Evolutionary conservation across 2,797 vertebrate genomes (phyloP).

Genomic region (Pseudomugil tenellus): DNA sequence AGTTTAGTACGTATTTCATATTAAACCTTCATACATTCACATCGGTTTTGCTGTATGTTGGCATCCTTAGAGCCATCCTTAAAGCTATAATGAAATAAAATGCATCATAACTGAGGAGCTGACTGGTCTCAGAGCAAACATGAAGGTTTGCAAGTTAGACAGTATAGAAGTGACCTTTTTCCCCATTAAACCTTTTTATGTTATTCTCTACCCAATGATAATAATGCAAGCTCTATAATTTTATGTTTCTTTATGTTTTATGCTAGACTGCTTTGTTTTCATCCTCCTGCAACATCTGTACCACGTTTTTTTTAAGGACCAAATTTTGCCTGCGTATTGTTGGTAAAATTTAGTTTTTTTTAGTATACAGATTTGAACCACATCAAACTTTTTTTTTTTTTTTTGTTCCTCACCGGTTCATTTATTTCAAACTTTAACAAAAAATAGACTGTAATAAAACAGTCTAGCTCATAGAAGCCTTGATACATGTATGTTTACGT

Average conservation of each 20-base stretch:
- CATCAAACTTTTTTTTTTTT: slow-evolving; percentile 1
- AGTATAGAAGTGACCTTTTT: slow-evolving; percentile 45
- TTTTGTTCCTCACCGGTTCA: not conserved
- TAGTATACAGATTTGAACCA: slow-evolving; percentile 35
- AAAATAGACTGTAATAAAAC: slow-evolving; percentile 7
- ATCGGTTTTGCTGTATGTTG: slow-evolving; percentile 8
- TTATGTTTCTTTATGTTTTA: slow-evolving; percentile 39
- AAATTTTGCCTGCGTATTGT: slow-evolving; percentile 58
- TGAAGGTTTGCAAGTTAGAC: slow-evolving; percentile 45
- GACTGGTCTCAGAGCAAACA: slow-evolving; percentile 25
- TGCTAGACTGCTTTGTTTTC: slow-evolving; percentile 42
- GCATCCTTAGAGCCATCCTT: slow-evolving; percentile 21
- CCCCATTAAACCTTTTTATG: slow-evolving; percentile 12
- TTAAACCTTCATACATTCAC: slow-evolving; percentile 8
- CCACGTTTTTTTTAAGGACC: slow-evolving; percentile 50
- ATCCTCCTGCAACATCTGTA: slow-evolving; percentile 44
- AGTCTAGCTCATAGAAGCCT: not conserved
- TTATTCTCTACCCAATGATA: slow-evolving; percentile 47
- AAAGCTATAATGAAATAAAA: slow-evolving; percentile 14
- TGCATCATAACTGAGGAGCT: slow-evolving; percentile 17
- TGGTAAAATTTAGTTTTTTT: slow-evolving; percentile 52
- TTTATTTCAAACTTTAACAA: slow-evolving; percentile 20
- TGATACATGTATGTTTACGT: not conserved
- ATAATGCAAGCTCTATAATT: slow-evolving; percentile 23
- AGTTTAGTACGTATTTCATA: slow-evolving; percentile 34